These are phyloP conservation scores for Scaptomyza cyrtandrae DNA, from an alignment of 2,888 invertebrate genomes.

Conservation along the genomic window DNA sequence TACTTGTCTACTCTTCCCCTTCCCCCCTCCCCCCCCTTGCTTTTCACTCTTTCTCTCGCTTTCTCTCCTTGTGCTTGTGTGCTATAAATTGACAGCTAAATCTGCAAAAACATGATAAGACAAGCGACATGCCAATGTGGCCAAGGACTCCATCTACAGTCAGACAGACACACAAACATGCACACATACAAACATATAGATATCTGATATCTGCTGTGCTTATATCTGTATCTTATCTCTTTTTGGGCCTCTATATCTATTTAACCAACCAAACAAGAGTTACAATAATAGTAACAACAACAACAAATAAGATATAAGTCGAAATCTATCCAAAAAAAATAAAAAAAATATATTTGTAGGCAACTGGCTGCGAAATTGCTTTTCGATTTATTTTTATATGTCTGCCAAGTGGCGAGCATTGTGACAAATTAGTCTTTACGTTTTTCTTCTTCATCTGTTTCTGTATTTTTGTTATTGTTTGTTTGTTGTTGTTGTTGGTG, in stretches of 20 bases:
- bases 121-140: slow-evolving; percentile 79
- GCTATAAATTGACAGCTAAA: slow-evolving; percentile 80
- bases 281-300: slow-evolving; percentile 10
- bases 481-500: slow-evolving; percentile 12
- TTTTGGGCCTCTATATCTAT: slow-evolving; percentile 56
- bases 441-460: slow-evolving; percentile 26
- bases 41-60: background rate
- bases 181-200: slow-evolving; percentile 7
- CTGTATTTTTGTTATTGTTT: slow-evolving; percentile 25
- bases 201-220: slow-evolving; percentile 55
- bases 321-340: slow-evolving; percentile 47
- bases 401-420: slow-evolving; percentile 72
- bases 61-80: slow-evolving; percentile 24
- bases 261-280: slow-evolving; percentile 61
- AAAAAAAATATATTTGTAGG: slow-evolving; percentile 56
- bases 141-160: slow-evolving; percentile 52
- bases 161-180: slow-evolving; percentile 2
- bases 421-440: slow-evolving; percentile 75
- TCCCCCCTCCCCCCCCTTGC: background rate
- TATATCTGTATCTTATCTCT: slow-evolving; percentile 65
- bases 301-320: slow-evolving; percentile 15
- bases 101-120: slow-evolving; percentile 80
- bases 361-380: slow-evolving; percentile 73
- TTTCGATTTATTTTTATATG: slow-evolving; percentile 77
- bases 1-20: slow-evolving; percentile 60